Conservation (phyloP, 2,113 vertebrate species). For the Cichladusa arquata region DNA sequence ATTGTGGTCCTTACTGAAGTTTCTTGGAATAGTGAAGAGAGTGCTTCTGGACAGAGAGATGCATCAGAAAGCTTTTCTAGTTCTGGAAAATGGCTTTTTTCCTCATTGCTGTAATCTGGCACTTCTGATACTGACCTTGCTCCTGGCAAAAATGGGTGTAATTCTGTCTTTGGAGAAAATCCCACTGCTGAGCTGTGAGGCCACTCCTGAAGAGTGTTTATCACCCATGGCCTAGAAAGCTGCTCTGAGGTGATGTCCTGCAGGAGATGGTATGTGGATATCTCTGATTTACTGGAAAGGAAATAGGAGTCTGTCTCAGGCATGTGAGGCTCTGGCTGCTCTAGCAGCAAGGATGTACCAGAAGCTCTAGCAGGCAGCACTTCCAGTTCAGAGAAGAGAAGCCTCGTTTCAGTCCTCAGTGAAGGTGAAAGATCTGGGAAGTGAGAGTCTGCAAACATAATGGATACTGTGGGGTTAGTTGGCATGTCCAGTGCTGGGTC, state of each 20-base stretch:
- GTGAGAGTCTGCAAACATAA: background rate
- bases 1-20: background rate
- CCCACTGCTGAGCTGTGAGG: background rate
- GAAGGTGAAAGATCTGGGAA: constrained; percentile 35
- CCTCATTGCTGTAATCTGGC: background rate
- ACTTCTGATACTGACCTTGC: background rate
- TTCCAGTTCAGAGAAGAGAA: background rate
- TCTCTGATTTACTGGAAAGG: background rate
- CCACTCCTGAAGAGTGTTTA: background rate
- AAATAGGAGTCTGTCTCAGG: background rate
- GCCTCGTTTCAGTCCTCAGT: background rate
- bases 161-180: background rate
- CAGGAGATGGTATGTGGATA: background rate
- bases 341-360: background rate
- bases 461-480: background rate
- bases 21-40: background rate
- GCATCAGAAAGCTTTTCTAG: background rate
- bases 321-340: background rate
- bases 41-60: background rate
- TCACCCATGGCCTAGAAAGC: background rate
- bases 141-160: background rate
- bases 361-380: background rate
- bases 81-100: background rate
- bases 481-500: background rate
- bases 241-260: background rate